These are phyloP conservation scores for Polydrusus pterygomalis DNA, from an alignment of 2,888 invertebrate genomes.

Conservation along the genomic window DNA sequence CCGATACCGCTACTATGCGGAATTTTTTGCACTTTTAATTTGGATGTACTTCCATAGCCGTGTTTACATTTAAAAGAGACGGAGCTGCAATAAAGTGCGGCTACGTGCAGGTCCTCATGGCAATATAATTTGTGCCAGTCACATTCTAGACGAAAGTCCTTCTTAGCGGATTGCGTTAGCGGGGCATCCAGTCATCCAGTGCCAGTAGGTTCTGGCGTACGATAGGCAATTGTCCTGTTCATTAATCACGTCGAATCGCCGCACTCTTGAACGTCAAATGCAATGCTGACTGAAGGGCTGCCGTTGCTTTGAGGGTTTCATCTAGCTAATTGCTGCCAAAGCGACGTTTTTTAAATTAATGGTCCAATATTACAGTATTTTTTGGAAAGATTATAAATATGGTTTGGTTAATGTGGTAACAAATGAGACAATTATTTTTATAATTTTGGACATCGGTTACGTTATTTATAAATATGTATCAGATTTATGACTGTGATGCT, in stretches of 20 bases:
- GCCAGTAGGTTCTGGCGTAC: slow-evolving; percentile 50
- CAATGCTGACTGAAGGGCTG: slow-evolving; percentile 70
- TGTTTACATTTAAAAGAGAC: too few species aligned
- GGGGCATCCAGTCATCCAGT: slow-evolving; percentile 31
- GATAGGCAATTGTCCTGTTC: slow-evolving; percentile 71
- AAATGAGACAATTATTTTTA: slow-evolving; percentile 5
- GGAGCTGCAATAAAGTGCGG: too few species aligned
- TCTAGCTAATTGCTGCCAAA: slow-evolving; percentile 70
- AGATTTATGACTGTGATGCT: too few species aligned
- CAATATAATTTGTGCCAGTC: too few species aligned
- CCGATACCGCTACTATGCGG: too few species aligned
- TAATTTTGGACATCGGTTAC: too few species aligned
- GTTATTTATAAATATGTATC: too few species aligned
- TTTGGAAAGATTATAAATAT: slow-evolving; percentile 5
- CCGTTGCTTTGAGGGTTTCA: slow-evolving; percentile 70
- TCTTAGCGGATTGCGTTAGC: slow-evolving; percentile 60
- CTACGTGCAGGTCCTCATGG: too few species aligned
- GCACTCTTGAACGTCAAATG: slow-evolving; percentile 72
- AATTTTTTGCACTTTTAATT: too few species aligned
- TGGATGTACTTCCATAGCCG: too few species aligned
- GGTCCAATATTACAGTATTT: slow-evolving; percentile 21
- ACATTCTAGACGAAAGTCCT: too few species aligned
- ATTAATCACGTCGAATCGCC: slow-evolving; percentile 71
- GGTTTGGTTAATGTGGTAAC: slow-evolving; percentile 18
- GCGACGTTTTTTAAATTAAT: slow-evolving; percentile 28